Evolutionary conservation across 1,140 invertebrate species (phyloP).

Genomic region (Berghia stephanieae): DNA sequence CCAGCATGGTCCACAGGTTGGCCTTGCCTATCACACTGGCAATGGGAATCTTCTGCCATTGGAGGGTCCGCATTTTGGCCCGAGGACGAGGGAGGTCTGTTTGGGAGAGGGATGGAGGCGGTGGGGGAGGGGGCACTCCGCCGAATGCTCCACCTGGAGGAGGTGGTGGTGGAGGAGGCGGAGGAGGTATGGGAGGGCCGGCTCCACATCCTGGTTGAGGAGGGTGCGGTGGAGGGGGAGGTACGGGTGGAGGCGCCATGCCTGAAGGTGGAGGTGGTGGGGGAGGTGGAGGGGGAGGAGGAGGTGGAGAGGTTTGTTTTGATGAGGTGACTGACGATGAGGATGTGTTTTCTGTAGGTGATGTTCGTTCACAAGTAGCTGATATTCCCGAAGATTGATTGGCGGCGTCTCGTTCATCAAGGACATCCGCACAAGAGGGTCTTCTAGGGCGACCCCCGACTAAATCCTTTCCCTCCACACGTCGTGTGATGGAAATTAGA

Average conservation of each 20-base stretch:
- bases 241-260: neutral
- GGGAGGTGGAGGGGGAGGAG: constrained; percentile 44
- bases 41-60: constrained; percentile 64
- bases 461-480: constrained; percentile 47
- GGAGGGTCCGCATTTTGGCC: constrained; percentile 58
- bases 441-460: no score
- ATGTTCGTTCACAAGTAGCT: constrained; percentile 18
- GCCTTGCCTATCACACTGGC: constrained; percentile 55
- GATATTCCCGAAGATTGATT: neutral
- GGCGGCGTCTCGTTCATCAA: no score
- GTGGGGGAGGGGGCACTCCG: constrained; percentile 36
- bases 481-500: constrained; percentile 52
- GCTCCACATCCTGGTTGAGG: constrained; percentile 47
- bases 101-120: constrained; percentile 52
- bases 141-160: constrained; percentile 34
- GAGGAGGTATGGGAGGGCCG: constrained; percentile 66
- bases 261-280: constrained; percentile 58
- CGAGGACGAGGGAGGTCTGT: constrained; percentile 61
- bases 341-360: constrained; percentile 31
- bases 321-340: constrained; percentile 16
- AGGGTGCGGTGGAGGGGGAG: constrained; percentile 38
- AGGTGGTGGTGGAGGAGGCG: constrained; percentile 51
- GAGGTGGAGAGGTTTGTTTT: no score
- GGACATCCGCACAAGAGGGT: no score
- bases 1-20: constrained; percentile 83